These are phyloP conservation scores for Sphaeridia pumilis DNA, from an alignment of 2,888 invertebrate species.

Conservation along the genomic window DNA sequence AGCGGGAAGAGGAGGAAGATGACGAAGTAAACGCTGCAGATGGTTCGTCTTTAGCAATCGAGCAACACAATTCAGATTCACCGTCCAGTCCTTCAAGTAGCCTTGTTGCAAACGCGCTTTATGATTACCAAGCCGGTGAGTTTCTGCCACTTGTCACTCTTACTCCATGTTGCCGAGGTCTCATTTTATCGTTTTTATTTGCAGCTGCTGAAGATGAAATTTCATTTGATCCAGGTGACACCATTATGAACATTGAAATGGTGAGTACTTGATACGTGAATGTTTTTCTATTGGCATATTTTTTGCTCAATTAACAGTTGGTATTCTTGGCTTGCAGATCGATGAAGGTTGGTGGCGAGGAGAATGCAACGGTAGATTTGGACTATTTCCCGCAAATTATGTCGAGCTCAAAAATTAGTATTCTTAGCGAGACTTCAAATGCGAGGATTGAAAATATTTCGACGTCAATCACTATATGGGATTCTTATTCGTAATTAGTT, in stretches of 20 bases:
- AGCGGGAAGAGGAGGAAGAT: slow-evolving; percentile 21
- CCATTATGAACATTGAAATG: slow-evolving; percentile 86
- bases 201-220: slow-evolving; percentile 79
- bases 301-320: too few relatives aligned
- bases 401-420: slow-evolving; percentile 70
- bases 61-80: slow-evolving; percentile 8
- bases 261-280: slow-evolving; percentile 44
- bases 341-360: slow-evolving; percentile 97
- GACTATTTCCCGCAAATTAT: slow-evolving; percentile 90
- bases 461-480: too few relatives aligned
- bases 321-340: slow-evolving; percentile 50
- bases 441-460: too few relatives aligned
- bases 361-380: slow-evolving; percentile 69
- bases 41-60: slow-evolving; percentile 37
- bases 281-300: background rate
- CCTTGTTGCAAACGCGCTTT: slow-evolving; percentile 63
- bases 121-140: slow-evolving; percentile 74
- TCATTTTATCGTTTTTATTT: too few relatives aligned
- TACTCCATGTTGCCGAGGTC: too few relatives aligned
- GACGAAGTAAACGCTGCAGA: slow-evolving; percentile 41
- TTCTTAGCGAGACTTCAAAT: too few relatives aligned
- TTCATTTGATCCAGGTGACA: slow-evolving; percentile 84
- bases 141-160: too few relatives aligned
- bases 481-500: too few relatives aligned
- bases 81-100: slow-evolving; percentile 38